Percentiles rank a stretch among this genome's conserved stretches.
phyloP scores from a whole-genome alignment of 2,113 vertebrate species.

The Haplotaxodon microlepis region DNA sequence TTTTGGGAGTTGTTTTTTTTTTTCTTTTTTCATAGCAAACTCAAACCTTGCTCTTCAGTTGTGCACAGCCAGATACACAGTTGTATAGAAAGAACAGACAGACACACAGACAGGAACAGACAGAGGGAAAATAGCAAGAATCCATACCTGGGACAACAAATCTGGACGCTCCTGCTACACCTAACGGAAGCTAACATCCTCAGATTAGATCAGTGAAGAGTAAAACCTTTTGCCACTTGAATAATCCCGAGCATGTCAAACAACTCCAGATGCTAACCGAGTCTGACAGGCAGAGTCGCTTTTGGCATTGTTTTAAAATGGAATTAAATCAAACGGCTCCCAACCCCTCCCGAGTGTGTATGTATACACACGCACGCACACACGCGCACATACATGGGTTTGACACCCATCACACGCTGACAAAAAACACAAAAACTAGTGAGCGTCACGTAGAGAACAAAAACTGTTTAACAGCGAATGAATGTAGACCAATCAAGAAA shows the following conservation, averaged over 20 bases:
- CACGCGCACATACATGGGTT: neutral
- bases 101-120: neutral
- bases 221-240: conserved; percentile 61
- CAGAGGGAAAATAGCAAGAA: neutral
- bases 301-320: conserved; percentile 63
- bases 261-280: conserved; percentile 57
- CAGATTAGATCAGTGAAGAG: conserved; percentile 52
- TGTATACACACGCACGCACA: neutral
- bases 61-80: neutral
- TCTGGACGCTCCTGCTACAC: conserved; percentile 13
- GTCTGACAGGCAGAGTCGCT: conserved; percentile 55
- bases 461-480: neutral
- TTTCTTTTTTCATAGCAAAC: neutral
- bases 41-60: conserved; percentile 16
- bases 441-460: neutral
- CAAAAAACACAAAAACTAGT: neutral
- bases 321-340: conserved; percentile 46
- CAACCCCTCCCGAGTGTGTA: neutral
- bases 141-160: conserved; percentile 48
- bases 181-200: conserved; percentile 17
- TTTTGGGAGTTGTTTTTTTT: neutral
- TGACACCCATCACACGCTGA: neutral
- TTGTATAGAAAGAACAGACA: neutral
- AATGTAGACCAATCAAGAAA: neutral
- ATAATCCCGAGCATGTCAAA: conserved; percentile 59